Evolutionary conservation across 2,797 vertebrate genomes (phyloP).

Genomic region (Catharus ustulatus): DNA sequence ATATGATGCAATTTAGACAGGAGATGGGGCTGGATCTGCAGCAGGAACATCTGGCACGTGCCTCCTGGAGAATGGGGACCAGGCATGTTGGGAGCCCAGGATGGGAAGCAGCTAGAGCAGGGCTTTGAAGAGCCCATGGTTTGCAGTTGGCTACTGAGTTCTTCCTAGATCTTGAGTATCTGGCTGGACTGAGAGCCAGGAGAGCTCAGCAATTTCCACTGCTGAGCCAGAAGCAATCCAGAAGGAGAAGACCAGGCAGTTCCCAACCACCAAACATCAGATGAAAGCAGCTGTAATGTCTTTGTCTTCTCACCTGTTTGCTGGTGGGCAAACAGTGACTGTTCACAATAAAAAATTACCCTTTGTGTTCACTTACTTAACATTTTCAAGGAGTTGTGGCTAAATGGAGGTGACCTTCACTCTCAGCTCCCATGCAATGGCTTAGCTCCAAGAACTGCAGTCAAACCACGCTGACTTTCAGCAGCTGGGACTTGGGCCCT

Average conservation of each 20-base stretch:
- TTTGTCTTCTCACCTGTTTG: not conserved
- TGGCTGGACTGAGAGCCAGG: not conserved
- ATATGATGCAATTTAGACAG: not conserved
- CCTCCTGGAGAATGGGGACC: not conserved
- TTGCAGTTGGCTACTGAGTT: not conserved
- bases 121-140: not conserved
- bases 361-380: not conserved
- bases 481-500: constrained; percentile 32
- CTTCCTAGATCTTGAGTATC: not conserved
- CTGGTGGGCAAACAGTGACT: not conserved
- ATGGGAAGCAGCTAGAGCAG: not conserved
- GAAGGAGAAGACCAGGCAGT: not conserved
- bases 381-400: not conserved
- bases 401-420: constrained; percentile 19
- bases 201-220: not conserved
- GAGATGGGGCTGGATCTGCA: not conserved
- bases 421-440: not conserved
- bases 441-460: constrained; percentile 33
- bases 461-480: not conserved
- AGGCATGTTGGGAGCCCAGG: accelerated
- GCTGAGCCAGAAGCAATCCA: not conserved
- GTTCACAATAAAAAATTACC: not conserved
- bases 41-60: not conserved
- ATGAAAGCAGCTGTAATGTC: not conserved
- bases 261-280: not conserved